Evolutionary conservation across 2,797 vertebrate genomes (phyloP), one percentile per base, ranked within the genome.

Genomic region (Pogoniulus pusillus): DNA sequence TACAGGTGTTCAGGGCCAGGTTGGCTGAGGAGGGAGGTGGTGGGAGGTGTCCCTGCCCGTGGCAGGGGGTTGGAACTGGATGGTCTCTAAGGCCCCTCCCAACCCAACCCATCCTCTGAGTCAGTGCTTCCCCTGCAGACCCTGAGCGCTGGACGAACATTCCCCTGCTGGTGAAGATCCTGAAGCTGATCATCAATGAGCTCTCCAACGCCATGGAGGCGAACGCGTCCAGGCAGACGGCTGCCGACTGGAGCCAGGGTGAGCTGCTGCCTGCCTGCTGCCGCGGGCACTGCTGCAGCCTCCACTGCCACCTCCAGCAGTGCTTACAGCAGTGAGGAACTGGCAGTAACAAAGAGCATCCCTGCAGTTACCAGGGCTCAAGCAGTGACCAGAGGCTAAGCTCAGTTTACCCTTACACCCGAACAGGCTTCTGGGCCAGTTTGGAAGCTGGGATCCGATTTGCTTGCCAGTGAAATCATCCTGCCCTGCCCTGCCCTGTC

Each of bases 141-240:
- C 99, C 99, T 34, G 99, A 99, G 93, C 98, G 98, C 69, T 99
- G 99, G 99, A 99, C 99, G 85, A 99, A 99, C 97, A 98, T 99
- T 98, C 99, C 99, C 90, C 97, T 99, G 93, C 97, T 99, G 85
- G 98, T 99, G 92, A 99, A 99, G 97, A 98, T 99, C 94, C 98
- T 99, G 85, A 99, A 99, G 95, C 95, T 99, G 91, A 99, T 99
- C 86, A 98, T 99, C 94, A 99, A 99, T 35, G 99, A 99, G 94
- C 98, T 99, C 54, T 99, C 99, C 13, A 99, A 98, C 1, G 98
- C 99, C 5, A 98, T 99, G 97, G 99, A 99, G 96, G 98, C 98
- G 43, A 99, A 99, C 20, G 96, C 98, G 30, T 98, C 99, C 64
- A 97, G 99, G 77, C 97, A 98, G 24, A 96, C 98, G 24, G 96